Conservation (phyloP, 1,140 invertebrate genomes). For the Solenopsis fugax region DNA sequence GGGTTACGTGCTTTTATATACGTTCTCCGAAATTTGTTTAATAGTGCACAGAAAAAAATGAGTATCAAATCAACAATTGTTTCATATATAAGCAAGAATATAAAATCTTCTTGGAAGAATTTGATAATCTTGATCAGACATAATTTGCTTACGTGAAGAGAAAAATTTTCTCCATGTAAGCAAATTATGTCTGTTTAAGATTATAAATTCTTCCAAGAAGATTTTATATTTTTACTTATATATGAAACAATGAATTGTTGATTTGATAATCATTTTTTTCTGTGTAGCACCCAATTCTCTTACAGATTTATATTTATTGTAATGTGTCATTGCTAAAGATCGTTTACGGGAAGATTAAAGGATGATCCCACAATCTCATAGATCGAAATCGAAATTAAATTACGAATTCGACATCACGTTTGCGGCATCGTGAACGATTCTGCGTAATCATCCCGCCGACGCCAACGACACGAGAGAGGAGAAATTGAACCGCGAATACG, state of each 20-base stretch:
- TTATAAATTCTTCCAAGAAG: no score
- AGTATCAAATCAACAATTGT: no score
- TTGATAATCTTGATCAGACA: no score
- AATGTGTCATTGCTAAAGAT: background rate
- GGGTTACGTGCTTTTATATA: background rate
- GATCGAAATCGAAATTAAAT: slow-evolving; percentile 26
- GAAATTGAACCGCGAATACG: slow-evolving; percentile 13
- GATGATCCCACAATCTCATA: background rate
- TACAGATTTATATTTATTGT: background rate
- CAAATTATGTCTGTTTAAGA: no score
- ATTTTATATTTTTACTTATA: no score
- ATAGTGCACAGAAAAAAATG: no score
- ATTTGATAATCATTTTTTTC: no score
- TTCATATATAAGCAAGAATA: no score
- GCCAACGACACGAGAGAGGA: slow-evolving; percentile 6
- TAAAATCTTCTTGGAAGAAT: no score
- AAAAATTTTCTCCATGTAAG: no score
- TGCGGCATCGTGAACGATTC: background rate
- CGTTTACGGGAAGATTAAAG: background rate
- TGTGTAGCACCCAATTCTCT: background rate
- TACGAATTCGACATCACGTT: background rate
- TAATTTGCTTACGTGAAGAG: no score
- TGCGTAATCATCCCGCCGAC: background rate
- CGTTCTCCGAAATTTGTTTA: background rate
- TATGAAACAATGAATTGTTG: no score